These are phyloP conservation scores for Macrochelys suwanniensis DNA, from an alignment of 2,797 vertebrate genomes.

Conservation along the genomic window DNA sequence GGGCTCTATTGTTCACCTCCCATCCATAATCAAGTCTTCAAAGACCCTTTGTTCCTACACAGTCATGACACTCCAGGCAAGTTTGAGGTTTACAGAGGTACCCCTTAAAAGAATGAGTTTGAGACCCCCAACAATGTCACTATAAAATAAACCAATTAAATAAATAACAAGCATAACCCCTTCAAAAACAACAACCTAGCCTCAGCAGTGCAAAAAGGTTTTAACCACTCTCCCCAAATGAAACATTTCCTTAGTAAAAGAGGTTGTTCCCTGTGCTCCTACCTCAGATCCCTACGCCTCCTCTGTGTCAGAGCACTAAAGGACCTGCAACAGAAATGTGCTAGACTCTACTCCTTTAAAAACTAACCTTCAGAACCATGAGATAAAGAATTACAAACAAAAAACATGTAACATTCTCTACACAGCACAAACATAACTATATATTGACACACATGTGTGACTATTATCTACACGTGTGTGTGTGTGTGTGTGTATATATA, in stretches of 20 bases:
- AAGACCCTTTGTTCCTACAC: neutral
- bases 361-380: neutral
- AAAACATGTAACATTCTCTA: neutral
- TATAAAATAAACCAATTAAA: neutral
- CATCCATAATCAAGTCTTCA: neutral
- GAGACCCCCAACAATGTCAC: neutral
- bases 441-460: neutral
- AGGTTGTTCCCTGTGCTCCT: neutral
- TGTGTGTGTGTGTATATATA: too few species aligned
- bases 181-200: neutral
- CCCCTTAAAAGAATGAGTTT: neutral
- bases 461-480: neutral
- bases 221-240: neutral
- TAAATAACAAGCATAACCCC: neutral
- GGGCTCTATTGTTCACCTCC: neutral
- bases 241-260: accelerated
- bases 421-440: neutral
- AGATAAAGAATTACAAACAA: neutral
- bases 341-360: neutral
- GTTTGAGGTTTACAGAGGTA: neutral
- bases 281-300: neutral
- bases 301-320: accelerated
- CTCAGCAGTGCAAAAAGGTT: neutral
- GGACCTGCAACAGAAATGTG: neutral
- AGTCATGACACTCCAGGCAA: neutral